These are phyloP conservation scores for Pseudoips prasinana DNA, from an alignment of 2,888 invertebrate species.

Conservation along the genomic window DNA sequence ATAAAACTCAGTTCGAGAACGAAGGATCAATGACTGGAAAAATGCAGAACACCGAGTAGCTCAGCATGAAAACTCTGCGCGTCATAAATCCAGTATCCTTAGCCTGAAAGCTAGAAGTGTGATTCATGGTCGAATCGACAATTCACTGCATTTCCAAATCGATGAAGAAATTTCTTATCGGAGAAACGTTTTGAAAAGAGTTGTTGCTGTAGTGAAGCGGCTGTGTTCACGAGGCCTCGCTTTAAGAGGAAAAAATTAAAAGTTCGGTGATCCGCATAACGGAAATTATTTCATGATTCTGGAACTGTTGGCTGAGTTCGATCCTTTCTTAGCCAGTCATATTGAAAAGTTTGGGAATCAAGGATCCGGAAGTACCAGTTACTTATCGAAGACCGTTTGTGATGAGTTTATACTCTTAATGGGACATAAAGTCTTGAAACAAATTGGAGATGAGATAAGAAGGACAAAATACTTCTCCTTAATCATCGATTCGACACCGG, in stretches of 20 bases:
- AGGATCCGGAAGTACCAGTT: slow-evolving; percentile 34
- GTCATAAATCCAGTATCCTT: too few relatives aligned
- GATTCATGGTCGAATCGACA: too few relatives aligned
- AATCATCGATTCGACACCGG: slow-evolving; percentile 33
- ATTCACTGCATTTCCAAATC: neutral
- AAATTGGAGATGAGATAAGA: slow-evolving; percentile 10
- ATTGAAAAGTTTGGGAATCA: slow-evolving; percentile 31
- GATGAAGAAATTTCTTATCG: slow-evolving; percentile 30
- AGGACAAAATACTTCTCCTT: neutral
- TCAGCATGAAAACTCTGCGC: too few relatives aligned
- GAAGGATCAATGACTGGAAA: too few relatives aligned
- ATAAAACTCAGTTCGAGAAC: too few relatives aligned
- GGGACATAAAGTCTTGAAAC: slow-evolving; percentile 26
- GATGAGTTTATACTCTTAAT: slow-evolving; percentile 40
- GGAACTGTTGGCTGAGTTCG: neutral
- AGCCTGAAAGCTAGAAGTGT: too few relatives aligned
- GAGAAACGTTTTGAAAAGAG: slow-evolving; percentile 18
- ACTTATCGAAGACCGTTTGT: slow-evolving; percentile 36
- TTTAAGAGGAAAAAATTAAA: neutral
- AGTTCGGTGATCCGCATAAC: neutral
- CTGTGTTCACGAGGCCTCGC: neutral
- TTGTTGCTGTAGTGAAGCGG: neutral
- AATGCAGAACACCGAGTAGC: too few relatives aligned
- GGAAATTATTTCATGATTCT: neutral
- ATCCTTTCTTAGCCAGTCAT: slow-evolving; percentile 35